Evolutionary conservation across 2,113 vertebrate genomes (phyloP), one percentile per base, ranked within the genome.

Genomic region (Neodon shergylaensis): DNA sequence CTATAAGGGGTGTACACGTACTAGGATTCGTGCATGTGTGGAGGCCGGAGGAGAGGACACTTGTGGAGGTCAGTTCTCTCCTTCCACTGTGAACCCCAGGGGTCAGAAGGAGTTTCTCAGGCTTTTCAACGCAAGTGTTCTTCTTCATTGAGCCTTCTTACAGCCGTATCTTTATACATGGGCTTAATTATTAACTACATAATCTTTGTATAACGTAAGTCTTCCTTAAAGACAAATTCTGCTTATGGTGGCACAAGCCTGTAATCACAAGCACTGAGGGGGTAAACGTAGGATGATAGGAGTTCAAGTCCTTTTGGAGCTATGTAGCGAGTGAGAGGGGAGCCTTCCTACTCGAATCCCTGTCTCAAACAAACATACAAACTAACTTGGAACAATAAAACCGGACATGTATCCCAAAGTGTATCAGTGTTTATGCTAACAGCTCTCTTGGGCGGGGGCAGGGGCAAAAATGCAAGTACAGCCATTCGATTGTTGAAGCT

Each of bases 151-250:
- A 65, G 3, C 4, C 24, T 13, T 44, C 58, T 31, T 65, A 42
- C 14, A 19, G 39, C 21, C 39, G 19, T 22, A 66, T 85, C 39
- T 66, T 0, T 74, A 4, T 33, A 78, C 22, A 39, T 17, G 14
- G 7, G 22, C 68, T 47, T 22, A 74, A 84, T 88, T 79, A 44
- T 44, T 86, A 83, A 66, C 65, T 93, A 83, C 17, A 77, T 16
- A 96, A 81, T 74, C 54, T 65, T 33, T 90, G 66, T 44, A 91
- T 65, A 24, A 72, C 22, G 36, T 72, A 84, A 14, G 14, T 66
- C 47, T 95, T 81, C 78, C 83, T 83, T 78, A 93, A 88, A 97
- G 90, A 94, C 11, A 94, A 74, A 22, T 88, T n/a, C 52, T 74
- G 26, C n/a, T 16, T 58, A 21, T 21, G 36, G 24, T 11, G 24